A percentile compares a stretch with the other conserved stretches of the same genome.
phyloP scores from a whole-genome alignment of 2,888 invertebrate species.

The Tetragonisca angustula region DNA sequence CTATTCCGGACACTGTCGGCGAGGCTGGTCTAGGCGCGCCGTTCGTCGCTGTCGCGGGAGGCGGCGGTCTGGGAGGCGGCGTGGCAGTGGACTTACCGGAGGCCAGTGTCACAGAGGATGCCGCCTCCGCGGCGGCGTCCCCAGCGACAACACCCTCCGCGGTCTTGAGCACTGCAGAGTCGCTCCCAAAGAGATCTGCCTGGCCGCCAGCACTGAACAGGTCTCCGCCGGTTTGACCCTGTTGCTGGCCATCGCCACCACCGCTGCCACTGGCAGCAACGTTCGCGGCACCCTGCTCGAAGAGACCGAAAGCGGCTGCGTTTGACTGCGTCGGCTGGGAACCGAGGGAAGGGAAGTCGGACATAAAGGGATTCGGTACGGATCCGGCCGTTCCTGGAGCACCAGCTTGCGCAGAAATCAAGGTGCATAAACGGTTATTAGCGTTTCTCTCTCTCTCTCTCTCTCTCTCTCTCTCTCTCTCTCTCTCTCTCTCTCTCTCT shows the following conservation, averaged over 20 bases:
- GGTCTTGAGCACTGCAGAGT: constrained; percentile 79
- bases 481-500: neutral
- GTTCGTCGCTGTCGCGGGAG: constrained; percentile 80
- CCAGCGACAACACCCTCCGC: constrained; percentile 74
- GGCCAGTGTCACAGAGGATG: constrained; percentile 70
- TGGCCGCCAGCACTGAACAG: constrained; percentile 81
- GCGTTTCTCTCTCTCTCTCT: constrained; percentile 23
- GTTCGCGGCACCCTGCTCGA: constrained; percentile 70
- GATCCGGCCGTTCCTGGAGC: constrained; percentile 84
- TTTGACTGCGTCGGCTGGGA: constrained; percentile 64
- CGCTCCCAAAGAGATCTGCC: constrained; percentile 82
- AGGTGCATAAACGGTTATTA: constrained; percentile 69
- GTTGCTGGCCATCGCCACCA: constrained; percentile 65
- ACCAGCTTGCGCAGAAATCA: constrained; percentile 85
- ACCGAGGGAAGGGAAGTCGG: constrained; percentile 84
- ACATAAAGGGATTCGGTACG: constrained; percentile 88
- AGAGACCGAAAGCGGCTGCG: constrained; percentile 74
- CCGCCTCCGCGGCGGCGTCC: constrained; percentile 75
- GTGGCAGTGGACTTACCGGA: constrained; percentile 81
- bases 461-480: too few relatives aligned
- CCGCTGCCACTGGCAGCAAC: constrained; percentile 50
- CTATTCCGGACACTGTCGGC: constrained; percentile 80
- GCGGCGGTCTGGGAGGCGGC: constrained; percentile 84
- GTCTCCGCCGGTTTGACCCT: constrained; percentile 75
- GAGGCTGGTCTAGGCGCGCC: constrained; percentile 81